Evolutionary conservation across 1,140 invertebrate species (phyloP).

Genomic region (Drosophila pachea): DNA sequence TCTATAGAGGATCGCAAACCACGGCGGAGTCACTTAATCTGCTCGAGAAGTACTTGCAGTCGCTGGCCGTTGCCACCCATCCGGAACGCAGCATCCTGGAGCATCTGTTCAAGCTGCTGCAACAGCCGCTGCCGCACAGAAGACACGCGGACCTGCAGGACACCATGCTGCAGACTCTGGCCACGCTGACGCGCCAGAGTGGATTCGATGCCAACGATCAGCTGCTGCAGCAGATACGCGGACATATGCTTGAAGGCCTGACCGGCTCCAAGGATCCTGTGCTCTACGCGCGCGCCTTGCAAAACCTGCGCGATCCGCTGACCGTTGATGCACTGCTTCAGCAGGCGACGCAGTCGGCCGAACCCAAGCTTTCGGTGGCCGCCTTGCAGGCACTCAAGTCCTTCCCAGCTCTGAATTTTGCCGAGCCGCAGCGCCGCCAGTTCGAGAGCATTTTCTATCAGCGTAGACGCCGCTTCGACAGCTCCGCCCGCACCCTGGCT

Average conservation of each 20-base stretch:
- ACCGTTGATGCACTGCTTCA: constrained; percentile 82
- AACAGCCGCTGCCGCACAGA: constrained; percentile 79
- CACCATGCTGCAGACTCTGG: constrained; percentile 83
- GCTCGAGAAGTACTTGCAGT: constrained; percentile 87
- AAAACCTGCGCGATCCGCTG: constrained; percentile 82
- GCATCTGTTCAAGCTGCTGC: constrained; percentile 79
- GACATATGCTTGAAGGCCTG: constrained; percentile 44
- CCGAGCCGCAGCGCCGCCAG: constrained; percentile 72
- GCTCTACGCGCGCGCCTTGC: constrained; percentile 84
- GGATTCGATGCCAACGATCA: constrained; percentile 55
- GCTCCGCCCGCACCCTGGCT: constrained; percentile 85
- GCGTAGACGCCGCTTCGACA: constrained; percentile 82
- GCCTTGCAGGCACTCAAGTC: constrained; percentile 84
- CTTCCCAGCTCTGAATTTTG: constrained; percentile 79
- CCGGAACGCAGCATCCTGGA: constrained; percentile 82
- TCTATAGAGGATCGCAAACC: constrained; percentile 81
- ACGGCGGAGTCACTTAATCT: constrained; percentile 82
- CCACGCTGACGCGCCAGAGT: constrained; percentile 81
- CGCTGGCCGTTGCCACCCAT: constrained; percentile 83
- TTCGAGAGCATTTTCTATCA: constrained; percentile 84
- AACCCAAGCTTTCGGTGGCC: constrained; percentile 81
- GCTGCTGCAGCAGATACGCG: constrained; percentile 49
- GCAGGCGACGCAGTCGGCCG: constrained; percentile 79
- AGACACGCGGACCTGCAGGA: constrained; percentile 81
- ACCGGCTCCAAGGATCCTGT: constrained; percentile 79